These are phyloP conservation scores for Pluvianellus socialis DNA, from an alignment of 2,113 vertebrate species.

Conservation along the genomic window DNA sequence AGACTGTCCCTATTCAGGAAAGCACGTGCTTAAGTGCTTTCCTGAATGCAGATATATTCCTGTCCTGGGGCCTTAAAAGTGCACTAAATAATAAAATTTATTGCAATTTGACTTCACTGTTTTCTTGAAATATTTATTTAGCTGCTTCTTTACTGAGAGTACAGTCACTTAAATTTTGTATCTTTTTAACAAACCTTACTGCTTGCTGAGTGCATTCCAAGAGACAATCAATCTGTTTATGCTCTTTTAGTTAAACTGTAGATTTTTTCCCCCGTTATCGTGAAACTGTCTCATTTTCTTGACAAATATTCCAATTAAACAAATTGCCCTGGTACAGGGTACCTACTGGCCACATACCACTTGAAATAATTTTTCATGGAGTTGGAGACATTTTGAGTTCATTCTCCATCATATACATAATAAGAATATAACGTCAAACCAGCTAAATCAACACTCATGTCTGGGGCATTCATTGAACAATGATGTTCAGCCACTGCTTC, in stretches of 20 bases:
- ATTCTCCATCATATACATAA: neutral
- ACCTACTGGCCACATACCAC: neutral
- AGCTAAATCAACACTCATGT: accelerated
- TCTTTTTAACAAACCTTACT: neutral
- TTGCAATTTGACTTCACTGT: neutral
- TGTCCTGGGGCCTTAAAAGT: constrained; percentile 22
- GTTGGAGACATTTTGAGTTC: neutral
- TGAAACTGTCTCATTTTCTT: neutral
- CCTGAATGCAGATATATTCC: constrained; percentile 52
- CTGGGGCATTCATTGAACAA: neutral
- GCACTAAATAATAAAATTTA: constrained; percentile 43
- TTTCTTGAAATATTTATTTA: constrained; percentile 41
- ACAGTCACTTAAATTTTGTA: neutral
- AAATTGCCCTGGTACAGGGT: neutral
- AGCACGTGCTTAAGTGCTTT: constrained; percentile 56
- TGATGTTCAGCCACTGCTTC: neutral
- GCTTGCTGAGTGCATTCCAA: neutral
- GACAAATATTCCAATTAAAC: neutral
- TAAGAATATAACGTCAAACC: neutral
- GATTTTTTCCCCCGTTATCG: neutral
- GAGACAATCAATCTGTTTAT: neutral
- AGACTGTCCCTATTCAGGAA: constrained; percentile 43
- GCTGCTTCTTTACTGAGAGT: constrained; percentile 10
- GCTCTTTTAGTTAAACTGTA: neutral
- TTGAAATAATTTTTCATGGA: neutral